These are phyloP conservation scores for Noctuana brunneofusca DNA, from an alignment of 2,888 invertebrate genomes.

Conservation along the genomic window DNA sequence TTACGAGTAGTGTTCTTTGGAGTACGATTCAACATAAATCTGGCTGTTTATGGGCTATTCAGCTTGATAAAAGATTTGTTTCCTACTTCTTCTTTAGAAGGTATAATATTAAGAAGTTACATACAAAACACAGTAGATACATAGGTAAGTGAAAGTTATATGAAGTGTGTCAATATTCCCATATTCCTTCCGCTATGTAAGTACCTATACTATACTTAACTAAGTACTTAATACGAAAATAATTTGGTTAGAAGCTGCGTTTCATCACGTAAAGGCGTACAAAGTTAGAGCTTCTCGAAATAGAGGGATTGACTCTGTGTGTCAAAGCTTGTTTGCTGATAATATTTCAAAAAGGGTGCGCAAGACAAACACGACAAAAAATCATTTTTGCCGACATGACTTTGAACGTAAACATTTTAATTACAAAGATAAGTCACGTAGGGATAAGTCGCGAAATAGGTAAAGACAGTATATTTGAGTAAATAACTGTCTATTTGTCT, in stretches of 20 bases:
- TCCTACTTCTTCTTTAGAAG: too few relatives aligned
- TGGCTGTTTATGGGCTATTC: too few relatives aligned
- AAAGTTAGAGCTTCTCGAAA: not conserved
- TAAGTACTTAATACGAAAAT: not conserved
- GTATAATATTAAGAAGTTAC: too few relatives aligned
- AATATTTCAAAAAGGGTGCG: slow-evolving; percentile 21
- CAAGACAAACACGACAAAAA: slow-evolving; percentile 6
- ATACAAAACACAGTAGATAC: too few relatives aligned
- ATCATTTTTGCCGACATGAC: slow-evolving; percentile 11
- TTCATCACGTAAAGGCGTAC: not conserved
- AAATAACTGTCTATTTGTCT: slow-evolving; percentile 15
- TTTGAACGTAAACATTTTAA: slow-evolving; percentile 12
- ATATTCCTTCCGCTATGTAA: too few relatives aligned
- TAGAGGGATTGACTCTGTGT: not conserved
- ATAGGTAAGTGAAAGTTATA: too few relatives aligned
- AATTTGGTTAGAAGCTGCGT: slow-evolving; percentile 14
- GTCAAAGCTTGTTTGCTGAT: slow-evolving; percentile 27
- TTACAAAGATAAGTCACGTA: slow-evolving; percentile 33
- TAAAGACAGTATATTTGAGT: slow-evolving; percentile 32
- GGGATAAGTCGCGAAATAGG: slow-evolving; percentile 18
- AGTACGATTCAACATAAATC: too few relatives aligned
- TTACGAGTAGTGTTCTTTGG: too few relatives aligned
- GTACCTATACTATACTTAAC: too few relatives aligned
- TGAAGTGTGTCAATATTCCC: too few relatives aligned
- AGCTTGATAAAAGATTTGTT: too few relatives aligned